These are phyloP conservation scores for Fregata magnificens DNA, from an alignment of 2,113 vertebrate species.

Conservation along the genomic window DNA sequence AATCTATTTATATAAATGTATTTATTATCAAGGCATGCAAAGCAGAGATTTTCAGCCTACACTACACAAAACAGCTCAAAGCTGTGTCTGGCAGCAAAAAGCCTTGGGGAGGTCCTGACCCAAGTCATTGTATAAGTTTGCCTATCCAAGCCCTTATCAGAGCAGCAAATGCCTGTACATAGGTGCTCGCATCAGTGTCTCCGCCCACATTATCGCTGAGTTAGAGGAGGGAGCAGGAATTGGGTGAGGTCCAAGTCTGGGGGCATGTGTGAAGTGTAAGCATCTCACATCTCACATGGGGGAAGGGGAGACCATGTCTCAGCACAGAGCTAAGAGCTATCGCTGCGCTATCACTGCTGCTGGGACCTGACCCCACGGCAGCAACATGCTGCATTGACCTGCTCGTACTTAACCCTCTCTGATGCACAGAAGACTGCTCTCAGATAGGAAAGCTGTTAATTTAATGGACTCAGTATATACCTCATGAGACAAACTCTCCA, in stretches of 20 bases:
- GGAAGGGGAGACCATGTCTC: not conserved
- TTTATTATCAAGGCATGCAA: constrained; percentile 18
- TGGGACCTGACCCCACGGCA: not conserved
- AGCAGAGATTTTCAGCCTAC: not conserved
- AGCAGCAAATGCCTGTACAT: not conserved
- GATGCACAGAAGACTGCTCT: not conserved
- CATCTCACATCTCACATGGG: not conserved
- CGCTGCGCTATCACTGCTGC: fast-evolving
- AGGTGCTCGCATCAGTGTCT: not conserved
- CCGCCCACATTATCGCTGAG: not conserved
- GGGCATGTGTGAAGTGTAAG: not conserved
- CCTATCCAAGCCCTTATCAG: not conserved
- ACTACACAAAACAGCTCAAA: not conserved
- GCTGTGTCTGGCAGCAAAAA: constrained; percentile 14
- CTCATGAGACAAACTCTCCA: not conserved
- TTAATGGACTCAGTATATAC: not conserved
- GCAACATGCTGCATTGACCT: not conserved
- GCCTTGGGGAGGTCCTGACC: not conserved
- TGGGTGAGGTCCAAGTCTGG: not conserved
- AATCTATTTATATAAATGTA: constrained; percentile 10
- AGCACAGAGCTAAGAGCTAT: not conserved
- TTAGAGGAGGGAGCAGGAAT: not conserved
- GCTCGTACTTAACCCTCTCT: not conserved
- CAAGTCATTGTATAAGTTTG: not conserved
- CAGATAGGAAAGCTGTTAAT: not conserved